Base-by-base conservation (phyloP, 2,113 vertebrate species). In the Paratilapia polleni region DNA sequence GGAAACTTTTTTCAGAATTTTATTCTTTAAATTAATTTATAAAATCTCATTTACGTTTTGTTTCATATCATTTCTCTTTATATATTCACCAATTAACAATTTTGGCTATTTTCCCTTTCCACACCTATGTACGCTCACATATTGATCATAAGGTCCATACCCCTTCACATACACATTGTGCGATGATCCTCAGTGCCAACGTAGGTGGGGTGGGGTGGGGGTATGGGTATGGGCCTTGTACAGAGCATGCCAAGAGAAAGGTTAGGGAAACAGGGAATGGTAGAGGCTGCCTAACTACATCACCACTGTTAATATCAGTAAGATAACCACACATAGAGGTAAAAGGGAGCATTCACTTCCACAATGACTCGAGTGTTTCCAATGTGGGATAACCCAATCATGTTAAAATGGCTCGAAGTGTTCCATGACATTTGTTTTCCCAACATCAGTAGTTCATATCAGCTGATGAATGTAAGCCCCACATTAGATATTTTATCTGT, bases 21-120 rank as follows among this genome's bases (percentile, higher is more conserved):
- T 95, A 95, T 95, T 95, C 88, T 87, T 94, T 90, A 93, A 95
- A 94, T 95, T 95, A 95, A 94, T 93, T 95, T 94, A 95, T 94
- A 95, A 95, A 95, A 96, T 93, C 90, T 94, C 91, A 95, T 94
- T 94, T 93, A 95, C 64, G 78, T 94, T 87, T 93, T 64, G 52
- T 38, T 82, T 82, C 60, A 77, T 93, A 88, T 92, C 80, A 81
- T 77, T 52, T 77, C 59, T 83, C 70, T 73, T 79, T 80, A 70
- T 90, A 82, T 88, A 84, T 93, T 91, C 85, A 93, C 87, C 79
- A 61, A 91, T 90, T 90, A 87, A 93, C 87, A 94, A 85, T 92
- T 91, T 95, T 93, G 92, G 90, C 92, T 89, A 88, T 92, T 89
- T 90, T 86, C 88, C 92, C 90, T 92, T 90, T 87, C 76, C 85